Evolutionary conservation across 2,888 invertebrate genomes (phyloP).

Genomic region (Dione juno): DNA sequence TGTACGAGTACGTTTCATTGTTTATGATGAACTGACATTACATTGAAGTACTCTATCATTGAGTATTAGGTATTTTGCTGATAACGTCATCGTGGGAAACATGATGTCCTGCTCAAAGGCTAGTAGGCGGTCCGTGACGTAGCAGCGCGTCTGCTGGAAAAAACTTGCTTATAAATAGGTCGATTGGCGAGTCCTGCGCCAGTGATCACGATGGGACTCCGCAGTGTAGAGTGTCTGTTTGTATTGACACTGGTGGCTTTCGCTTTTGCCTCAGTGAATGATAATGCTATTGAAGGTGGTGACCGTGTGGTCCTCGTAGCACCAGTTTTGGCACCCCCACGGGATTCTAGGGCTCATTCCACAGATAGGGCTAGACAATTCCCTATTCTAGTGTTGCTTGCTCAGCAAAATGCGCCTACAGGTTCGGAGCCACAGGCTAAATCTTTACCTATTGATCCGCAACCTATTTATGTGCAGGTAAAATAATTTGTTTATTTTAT

Average conservation of each 20-base stretch:
- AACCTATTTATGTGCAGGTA: slow-evolving; percentile 76
- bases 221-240: slow-evolving; percentile 59
- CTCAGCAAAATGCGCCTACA: slow-evolving; percentile 56
- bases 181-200: slow-evolving; percentile 67
- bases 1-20: slow-evolving; percentile 13
- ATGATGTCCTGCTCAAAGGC: slow-evolving; percentile 54
- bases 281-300: slow-evolving; percentile 67
- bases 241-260: slow-evolving; percentile 62
- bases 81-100: slow-evolving; percentile 67
- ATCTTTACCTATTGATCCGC: slow-evolving; percentile 60
- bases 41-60: slow-evolving; percentile 21
- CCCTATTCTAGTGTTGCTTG: slow-evolving; percentile 70
- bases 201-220: slow-evolving; percentile 75
- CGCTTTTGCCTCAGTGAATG: slow-evolving; percentile 62
- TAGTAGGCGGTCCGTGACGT: slow-evolving; percentile 58
- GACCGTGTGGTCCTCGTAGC: slow-evolving; percentile 70
- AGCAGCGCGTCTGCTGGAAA: slow-evolving; percentile 58
- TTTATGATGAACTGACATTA: slow-evolving; percentile 31
- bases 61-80: slow-evolving; percentile 31
- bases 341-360: slow-evolving; percentile 65
- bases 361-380: slow-evolving; percentile 73
- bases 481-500: slow-evolving; percentile 35
- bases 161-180: slow-evolving; percentile 76
- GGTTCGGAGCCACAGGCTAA: slow-evolving; percentile 64
- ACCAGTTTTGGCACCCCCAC: slow-evolving; percentile 74